Conservation (phyloP, 1,140 invertebrate species). For the Papilio glaucus region DNA sequence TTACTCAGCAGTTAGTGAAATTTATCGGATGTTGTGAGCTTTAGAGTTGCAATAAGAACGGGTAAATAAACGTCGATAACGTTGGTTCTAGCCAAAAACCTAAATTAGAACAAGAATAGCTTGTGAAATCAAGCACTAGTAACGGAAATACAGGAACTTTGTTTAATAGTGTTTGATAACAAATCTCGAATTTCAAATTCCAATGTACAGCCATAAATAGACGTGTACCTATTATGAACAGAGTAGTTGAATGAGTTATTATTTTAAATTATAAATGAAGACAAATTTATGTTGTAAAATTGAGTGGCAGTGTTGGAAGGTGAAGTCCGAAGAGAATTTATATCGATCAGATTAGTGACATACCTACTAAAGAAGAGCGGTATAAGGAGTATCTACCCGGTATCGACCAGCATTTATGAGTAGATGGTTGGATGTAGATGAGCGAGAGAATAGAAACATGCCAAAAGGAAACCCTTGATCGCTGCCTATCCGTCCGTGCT, state of each 20-base stretch:
- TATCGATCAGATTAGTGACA: no score
- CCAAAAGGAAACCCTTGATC: background rate
- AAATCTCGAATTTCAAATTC: background rate
- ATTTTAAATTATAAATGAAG: no score
- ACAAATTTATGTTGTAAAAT: no score
- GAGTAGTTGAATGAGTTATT: background rate
- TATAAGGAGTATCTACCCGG: no score
- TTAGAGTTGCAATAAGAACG: background rate
- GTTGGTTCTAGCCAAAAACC: background rate
- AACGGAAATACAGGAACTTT: background rate
- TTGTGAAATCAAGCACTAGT: background rate
- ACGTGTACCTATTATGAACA: background rate
- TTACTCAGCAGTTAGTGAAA: background rate
- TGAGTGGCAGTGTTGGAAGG: no score
- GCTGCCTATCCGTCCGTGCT: no score
- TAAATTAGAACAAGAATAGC: conserved; percentile 11
- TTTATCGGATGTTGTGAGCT: background rate
- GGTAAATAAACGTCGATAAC: background rate
- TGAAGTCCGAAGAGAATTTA: no score
- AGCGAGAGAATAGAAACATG: background rate
- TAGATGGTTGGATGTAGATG: no score
- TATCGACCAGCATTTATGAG: no score
- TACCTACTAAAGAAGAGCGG: no score
- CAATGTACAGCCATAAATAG: background rate
- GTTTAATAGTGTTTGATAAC: conserved; percentile 1